Evolutionary conservation across 2,113 vertebrate genomes (phyloP).

Genomic region (Struthio camelus): DNA sequence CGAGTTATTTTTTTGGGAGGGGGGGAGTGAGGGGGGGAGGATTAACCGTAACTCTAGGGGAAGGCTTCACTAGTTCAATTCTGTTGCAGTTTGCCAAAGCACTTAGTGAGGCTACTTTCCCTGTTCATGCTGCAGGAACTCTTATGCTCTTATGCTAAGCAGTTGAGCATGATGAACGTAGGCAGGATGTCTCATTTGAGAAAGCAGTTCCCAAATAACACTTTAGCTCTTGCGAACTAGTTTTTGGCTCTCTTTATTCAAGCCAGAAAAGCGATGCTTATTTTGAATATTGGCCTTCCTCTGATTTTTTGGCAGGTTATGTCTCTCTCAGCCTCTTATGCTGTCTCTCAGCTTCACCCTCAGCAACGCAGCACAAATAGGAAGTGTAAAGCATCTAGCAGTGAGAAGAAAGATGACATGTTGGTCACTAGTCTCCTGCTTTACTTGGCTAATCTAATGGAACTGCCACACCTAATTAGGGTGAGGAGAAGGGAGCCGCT

Average conservation of each 20-base stretch:
- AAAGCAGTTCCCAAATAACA: not conserved
- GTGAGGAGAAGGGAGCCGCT: not conserved
- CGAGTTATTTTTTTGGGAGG: too few relatives aligned
- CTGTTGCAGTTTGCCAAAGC: not conserved
- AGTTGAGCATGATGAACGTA: rapidly evolving
- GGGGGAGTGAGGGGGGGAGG: too few relatives aligned
- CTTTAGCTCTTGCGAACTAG: not conserved
- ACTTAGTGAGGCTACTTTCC: not conserved
- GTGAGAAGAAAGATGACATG: not conserved
- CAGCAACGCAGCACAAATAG: not conserved
- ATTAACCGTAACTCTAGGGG: too few relatives aligned
- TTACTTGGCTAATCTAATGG: not conserved
- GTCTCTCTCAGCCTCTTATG: rapidly evolving
- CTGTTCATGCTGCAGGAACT: not conserved
- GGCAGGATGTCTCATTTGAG: not conserved
- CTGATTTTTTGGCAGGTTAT: not conserved
- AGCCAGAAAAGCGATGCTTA: not conserved
- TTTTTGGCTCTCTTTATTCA: not conserved
- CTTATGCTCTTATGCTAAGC: not conserved
- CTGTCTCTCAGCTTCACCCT: not conserved
- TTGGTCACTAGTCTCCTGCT: not conserved
- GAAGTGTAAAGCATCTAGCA: not conserved
- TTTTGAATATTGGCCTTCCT: not conserved
- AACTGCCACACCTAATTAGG: constrained; percentile 7
- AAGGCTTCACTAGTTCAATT: not conserved